Percentiles rank a stretch among this genome's conserved stretches.
phyloP scores from a whole-genome alignment of 2,797 vertebrate species.

The Peromyscus attwateri region DNA sequence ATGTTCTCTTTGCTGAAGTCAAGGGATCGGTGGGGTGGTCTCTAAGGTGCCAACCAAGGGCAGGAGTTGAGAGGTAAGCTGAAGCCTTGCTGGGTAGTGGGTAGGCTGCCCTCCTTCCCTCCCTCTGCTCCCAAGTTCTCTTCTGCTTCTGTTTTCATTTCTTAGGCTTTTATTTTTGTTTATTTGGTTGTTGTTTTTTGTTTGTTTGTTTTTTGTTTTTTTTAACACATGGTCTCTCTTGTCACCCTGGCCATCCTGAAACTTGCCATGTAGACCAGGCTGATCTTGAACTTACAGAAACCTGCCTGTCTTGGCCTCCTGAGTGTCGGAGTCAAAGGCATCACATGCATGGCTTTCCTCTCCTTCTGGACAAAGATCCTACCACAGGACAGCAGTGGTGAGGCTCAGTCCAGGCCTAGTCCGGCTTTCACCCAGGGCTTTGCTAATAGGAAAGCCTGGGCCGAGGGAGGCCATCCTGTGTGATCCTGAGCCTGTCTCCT shows the following conservation, averaged over 20 bases:
- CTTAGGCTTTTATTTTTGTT: background rate
- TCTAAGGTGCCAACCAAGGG: background rate
- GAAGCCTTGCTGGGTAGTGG: background rate
- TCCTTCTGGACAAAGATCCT: background rate
- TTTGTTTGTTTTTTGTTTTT: background rate
- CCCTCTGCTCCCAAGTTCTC: accelerated
- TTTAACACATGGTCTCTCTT: background rate
- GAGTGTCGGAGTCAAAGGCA: background rate
- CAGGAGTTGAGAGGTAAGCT: background rate
- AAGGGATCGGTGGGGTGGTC: background rate
- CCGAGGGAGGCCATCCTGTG: background rate
- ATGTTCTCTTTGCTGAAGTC: background rate
- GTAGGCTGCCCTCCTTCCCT: background rate
- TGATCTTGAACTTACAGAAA: background rate
- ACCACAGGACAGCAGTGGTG: accelerated
- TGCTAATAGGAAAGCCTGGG: background rate
- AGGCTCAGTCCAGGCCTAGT: background rate
- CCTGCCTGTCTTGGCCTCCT: background rate
- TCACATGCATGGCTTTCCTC: background rate
- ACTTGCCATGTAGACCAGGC: background rate
- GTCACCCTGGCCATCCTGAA: background rate
- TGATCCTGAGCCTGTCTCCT: background rate
- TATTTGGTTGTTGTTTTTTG: background rate
- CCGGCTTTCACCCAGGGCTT: background rate
- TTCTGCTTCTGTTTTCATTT: background rate